Conservation (phyloP, 2,113 vertebrate genomes). For the Chinchilla lanigera region DNA sequence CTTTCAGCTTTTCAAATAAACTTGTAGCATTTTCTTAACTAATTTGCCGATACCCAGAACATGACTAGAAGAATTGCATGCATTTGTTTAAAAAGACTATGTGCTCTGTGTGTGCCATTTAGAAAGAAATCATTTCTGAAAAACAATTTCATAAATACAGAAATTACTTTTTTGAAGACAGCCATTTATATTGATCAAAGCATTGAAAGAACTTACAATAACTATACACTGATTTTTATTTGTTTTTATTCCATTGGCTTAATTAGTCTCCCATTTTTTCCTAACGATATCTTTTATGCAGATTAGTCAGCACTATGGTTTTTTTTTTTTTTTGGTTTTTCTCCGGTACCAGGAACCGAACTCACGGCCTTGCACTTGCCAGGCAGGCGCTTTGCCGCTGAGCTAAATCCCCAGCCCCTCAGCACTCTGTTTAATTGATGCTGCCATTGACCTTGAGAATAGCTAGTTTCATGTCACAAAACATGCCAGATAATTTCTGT, state of each 20-base stretch:
- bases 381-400: too few species aligned
- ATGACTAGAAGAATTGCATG: background rate
- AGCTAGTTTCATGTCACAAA: background rate
- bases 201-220: background rate
- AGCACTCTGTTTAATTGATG: background rate
- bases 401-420: too few species aligned
- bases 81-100: background rate
- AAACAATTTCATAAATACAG: background rate
- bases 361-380: too few species aligned
- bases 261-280: background rate
- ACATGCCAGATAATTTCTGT: background rate
- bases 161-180: background rate
- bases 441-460: background rate
- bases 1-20: constrained; percentile 48
- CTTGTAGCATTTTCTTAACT: background rate
- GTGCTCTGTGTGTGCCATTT: background rate
- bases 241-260: background rate
- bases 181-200: background rate
- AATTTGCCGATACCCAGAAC: constrained; percentile 25
- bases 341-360: too few species aligned
- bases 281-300: background rate
- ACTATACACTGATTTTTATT: background rate
- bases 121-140: background rate
- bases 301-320: background rate
- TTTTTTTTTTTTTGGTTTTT: too few species aligned